phyloP scores from a whole-genome alignment of 2,797 vertebrate species.

The Eulemur coronatus region DNA sequence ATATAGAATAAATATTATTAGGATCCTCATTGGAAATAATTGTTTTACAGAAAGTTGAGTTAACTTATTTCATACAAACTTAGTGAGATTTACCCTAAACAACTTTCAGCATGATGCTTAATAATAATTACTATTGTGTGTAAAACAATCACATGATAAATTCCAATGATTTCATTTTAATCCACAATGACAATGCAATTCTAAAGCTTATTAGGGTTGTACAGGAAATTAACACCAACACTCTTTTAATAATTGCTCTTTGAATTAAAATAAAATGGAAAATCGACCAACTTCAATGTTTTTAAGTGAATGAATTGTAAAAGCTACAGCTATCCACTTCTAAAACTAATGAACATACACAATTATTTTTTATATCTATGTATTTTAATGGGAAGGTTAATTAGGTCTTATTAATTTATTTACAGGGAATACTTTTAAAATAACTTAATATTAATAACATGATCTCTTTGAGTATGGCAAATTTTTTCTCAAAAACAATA shows the following conservation, averaged over 20 bases:
- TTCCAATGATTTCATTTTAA: background rate
- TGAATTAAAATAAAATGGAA: background rate
- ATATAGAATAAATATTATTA: background rate
- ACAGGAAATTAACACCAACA: background rate
- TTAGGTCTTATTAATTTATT: background rate
- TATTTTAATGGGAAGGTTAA: background rate
- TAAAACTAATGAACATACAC: background rate
- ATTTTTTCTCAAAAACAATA: background rate
- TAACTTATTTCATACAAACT: background rate
- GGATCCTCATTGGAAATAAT: background rate
- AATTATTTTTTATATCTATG: background rate
- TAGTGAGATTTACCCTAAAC: background rate
- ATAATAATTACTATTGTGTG: background rate
- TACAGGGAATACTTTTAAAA: background rate
- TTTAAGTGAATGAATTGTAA: background rate
- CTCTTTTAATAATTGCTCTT: background rate
- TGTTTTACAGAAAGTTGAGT: background rate
- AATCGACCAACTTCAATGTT: background rate
- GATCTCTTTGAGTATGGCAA: background rate
- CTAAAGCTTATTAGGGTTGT: background rate
- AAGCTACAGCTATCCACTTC: background rate
- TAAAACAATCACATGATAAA: background rate
- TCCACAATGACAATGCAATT: background rate
- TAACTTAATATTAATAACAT: background rate
- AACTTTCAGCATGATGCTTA: background rate